Evolutionary conservation across 2,113 vertebrate genomes (phyloP).

Genomic region (Heterochromis multidens): DNA sequence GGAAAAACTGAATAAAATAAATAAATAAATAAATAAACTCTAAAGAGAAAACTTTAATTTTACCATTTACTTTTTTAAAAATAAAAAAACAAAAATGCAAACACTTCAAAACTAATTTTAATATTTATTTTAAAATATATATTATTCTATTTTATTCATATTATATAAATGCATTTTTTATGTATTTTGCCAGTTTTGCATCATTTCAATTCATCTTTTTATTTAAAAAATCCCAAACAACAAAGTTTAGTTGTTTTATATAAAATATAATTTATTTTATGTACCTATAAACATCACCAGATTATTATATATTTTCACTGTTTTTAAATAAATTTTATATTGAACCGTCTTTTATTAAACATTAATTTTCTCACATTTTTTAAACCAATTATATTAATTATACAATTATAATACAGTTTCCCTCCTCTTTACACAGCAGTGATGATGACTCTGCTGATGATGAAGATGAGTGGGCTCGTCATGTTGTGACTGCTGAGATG

Average conservation of each 20-base stretch:
- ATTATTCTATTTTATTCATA: too few species aligned
- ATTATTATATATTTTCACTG: not conserved
- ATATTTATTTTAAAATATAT: not conserved
- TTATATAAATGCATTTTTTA: not conserved
- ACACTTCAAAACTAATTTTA: not conserved
- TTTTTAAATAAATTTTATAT: not conserved
- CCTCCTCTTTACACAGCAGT: not conserved
- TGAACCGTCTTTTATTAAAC: not conserved
- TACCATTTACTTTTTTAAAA: not conserved
- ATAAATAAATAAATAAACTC: not conserved
- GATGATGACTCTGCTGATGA: not conserved
- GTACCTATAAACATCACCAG: not conserved
- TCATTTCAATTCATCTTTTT: not conserved
- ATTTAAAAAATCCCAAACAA: too few species aligned
- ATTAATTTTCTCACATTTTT: not conserved
- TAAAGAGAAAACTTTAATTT: not conserved
- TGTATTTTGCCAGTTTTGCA: not conserved
- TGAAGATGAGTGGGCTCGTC: not conserved
- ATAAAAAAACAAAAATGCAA: not conserved
- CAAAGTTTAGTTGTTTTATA: not conserved
- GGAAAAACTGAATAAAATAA: not conserved
- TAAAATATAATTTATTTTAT: not conserved
- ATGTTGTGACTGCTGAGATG: not conserved
- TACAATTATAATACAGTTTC: too few species aligned
- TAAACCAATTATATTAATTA: too few species aligned